Evolutionary conservation across 1,140 invertebrate species (phyloP).

Genomic region (Nasonia vitripennis): DNA sequence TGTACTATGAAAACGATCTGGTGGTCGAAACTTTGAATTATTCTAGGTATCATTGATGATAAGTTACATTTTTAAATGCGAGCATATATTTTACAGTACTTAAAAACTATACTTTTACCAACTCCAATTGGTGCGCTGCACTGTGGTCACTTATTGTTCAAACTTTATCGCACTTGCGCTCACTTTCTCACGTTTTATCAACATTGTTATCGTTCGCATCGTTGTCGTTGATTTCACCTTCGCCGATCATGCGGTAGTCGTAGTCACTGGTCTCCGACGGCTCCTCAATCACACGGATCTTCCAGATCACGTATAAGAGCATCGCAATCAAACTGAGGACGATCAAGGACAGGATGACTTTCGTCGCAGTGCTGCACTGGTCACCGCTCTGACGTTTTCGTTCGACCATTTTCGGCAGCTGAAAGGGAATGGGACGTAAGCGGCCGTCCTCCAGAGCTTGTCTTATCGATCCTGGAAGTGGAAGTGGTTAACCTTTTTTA

Average conservation of each 20-base stretch:
- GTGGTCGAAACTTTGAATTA: no score
- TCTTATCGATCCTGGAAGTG: constrained; percentile 12
- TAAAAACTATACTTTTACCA: no score
- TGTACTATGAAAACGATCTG: no score
- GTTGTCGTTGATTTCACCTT: background rate
- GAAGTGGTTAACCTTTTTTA: background rate
- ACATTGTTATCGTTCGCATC: background rate
- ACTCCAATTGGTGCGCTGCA: no score
- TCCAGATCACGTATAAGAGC: constrained; percentile 35
- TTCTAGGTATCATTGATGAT: no score
- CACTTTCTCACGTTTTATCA: background rate
- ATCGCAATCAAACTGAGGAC: constrained; percentile 10
- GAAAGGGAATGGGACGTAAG: background rate
- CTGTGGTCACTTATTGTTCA: no score
- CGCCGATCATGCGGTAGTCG: constrained; percentile 31
- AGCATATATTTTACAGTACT: no score
- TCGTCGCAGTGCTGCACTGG: background rate
- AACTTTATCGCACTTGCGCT: no score
- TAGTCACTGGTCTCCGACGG: constrained; percentile 11
- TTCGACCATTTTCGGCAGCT: background rate
- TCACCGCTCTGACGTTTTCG: background rate
- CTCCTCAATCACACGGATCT: constrained; percentile 28
- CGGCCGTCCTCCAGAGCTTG: constrained; percentile 28
- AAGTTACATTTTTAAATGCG: no score
- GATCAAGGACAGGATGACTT: background rate